Conservation (phyloP, 1,140 invertebrate species). For the Aphelinus certus region DNA sequence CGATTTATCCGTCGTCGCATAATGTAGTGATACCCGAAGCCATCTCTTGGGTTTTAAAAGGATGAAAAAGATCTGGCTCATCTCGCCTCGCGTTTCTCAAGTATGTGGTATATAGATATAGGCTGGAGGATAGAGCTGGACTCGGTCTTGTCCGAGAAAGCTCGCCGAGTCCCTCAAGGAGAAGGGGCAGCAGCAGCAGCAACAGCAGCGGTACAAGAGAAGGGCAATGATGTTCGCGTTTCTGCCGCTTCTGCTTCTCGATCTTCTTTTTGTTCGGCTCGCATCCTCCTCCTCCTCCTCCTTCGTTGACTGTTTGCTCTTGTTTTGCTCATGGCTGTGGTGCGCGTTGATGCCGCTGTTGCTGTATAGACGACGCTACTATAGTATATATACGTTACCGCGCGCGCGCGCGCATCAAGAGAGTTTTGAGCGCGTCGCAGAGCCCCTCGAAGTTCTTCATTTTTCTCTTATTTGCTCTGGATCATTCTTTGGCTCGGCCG, state of each 20-base stretch:
- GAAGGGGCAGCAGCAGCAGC: too few species aligned
- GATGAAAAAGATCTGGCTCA: slow-evolving; percentile 4
- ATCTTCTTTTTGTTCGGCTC: neutral
- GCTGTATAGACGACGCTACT: neutral
- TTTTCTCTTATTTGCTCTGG: neutral
- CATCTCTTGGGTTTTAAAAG: slow-evolving; percentile 3
- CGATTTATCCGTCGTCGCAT: slow-evolving; percentile 7
- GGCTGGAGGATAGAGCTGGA: neutral
- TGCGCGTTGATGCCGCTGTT: neutral
- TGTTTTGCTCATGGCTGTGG: neutral
- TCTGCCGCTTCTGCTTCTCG: neutral
- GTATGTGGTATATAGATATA: too few species aligned
- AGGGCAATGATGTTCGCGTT: slow-evolving; percentile 11
- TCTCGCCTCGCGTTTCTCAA: too few species aligned
- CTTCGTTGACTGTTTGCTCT: neutral
- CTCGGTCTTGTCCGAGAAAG: neutral
- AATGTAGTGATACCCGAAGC: slow-evolving; percentile 1
- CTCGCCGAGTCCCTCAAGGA: neutral
- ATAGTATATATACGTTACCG: neutral
- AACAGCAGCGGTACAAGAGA: neutral
- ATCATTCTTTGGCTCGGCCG: neutral
- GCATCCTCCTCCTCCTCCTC: neutral
- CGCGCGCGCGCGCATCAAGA: neutral
- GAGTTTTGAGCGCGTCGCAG: neutral
- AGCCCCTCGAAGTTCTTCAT: neutral